Base-by-base conservation (phyloP, 1,140 invertebrate genomes). In the Andrena cerasifolii region DNA sequence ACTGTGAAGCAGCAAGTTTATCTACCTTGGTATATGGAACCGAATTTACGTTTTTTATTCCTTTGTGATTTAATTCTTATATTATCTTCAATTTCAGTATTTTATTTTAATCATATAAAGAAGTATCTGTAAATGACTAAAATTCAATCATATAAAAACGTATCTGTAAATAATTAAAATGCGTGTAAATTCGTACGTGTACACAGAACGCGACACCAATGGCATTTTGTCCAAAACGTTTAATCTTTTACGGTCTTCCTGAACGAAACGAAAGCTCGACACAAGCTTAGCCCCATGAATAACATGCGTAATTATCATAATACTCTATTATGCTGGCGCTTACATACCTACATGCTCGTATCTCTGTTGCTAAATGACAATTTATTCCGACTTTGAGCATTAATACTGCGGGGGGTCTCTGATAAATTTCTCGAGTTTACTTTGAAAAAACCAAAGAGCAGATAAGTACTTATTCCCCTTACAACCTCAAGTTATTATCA, bases 241-340 rank as follows among this genome's bases (percentile, higher is more conserved):
- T 21, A 73, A 10, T 47, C 65, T n/a, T n/a, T n/a, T n/a, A n/a
- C n/a, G n/a, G n/a, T n/a, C n/a, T n/a, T n/a, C 26, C 45, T 59
- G 43, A 81, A 77, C 58, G 76, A 78, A 75, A 67, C 45, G 59
- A 59, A 73, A 53, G 78, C 62, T 83, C 56, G 43, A 78, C 40
- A 53, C 24, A 28, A 58, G 51, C 68, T 79, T 58, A 76, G 40
- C 67, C 45, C 40, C 62, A 77, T 80, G 63, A 83, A 73, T 79
- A 79, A 79, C 45, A 53, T 65, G 72, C 51, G 61, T 61, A 80
- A 72, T 84, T 72, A 76, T 80, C 62, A 36, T 73, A 73, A 65
- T 84, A 80, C 74, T 72, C 62, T 59, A 72, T 84, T 56, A 76
- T 79, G 51, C 73, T 47, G 45, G 72, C 62, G 49, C 49, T 72